phyloP scores from a whole-genome alignment of 2,888 invertebrate genomes.

The Acanthosoma haemorrhoidale region DNA sequence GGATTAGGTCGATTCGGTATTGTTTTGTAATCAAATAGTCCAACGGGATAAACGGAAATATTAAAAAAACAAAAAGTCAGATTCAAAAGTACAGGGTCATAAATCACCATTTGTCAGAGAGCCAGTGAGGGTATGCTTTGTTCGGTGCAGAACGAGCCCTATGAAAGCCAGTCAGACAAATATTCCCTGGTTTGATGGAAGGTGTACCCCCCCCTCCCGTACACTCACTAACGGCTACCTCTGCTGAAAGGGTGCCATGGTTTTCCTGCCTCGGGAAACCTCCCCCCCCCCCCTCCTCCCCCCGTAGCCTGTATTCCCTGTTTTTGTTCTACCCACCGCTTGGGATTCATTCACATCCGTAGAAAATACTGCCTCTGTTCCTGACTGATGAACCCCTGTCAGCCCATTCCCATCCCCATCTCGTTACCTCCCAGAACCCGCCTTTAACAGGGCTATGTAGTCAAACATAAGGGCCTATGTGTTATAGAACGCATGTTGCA shows the following conservation, averaged over 20 bases:
- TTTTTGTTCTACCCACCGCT: background rate
- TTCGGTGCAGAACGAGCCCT: background rate
- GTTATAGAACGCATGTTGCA: too few relatives aligned
- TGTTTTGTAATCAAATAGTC: too few relatives aligned
- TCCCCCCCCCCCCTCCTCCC: too few relatives aligned
- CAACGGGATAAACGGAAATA: too few relatives aligned
- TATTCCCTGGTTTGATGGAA: background rate
- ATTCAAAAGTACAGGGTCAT: background rate
- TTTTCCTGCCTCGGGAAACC: background rate
- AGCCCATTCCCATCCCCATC: background rate
- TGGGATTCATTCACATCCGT: background rate
- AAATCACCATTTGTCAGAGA: background rate
- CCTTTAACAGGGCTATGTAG: too few relatives aligned
- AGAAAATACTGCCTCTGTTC: background rate
- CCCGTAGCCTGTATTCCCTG: background rate
- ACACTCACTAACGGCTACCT: too few relatives aligned
- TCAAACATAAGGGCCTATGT: too few relatives aligned
- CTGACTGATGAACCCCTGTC: background rate
- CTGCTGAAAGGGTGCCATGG: too few relatives aligned
- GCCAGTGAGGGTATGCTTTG: background rate
- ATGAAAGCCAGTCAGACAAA: background rate
- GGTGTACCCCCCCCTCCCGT: too few relatives aligned
- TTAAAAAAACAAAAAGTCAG: background rate
- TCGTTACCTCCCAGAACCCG: background rate
- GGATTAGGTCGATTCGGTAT: too few relatives aligned